Evolutionary conservation across 2,888 invertebrate genomes (phyloP).

Genomic region (Malachius bipustulatus): DNA sequence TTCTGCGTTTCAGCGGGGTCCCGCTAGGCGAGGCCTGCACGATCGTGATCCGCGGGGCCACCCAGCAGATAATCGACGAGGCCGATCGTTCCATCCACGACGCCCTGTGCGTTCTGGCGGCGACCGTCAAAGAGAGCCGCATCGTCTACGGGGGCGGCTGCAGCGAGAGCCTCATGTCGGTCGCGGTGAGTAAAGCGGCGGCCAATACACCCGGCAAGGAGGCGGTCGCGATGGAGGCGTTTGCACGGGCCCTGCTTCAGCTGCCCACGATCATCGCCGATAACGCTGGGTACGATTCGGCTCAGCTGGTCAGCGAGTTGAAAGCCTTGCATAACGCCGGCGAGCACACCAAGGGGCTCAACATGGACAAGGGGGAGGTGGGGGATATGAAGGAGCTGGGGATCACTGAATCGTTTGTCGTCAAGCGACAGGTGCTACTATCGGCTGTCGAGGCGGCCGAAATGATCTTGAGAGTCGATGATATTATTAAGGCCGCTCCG

Average conservation of each 20-base stretch:
- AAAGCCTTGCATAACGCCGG: slow-evolving; percentile 78
- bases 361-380: slow-evolving; percentile 79
- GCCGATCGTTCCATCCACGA: slow-evolving; percentile 97
- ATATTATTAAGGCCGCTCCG: slow-evolving; percentile 88
- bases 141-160: slow-evolving; percentile 84
- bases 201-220: slow-evolving; percentile 91
- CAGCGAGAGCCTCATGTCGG: slow-evolving; percentile 95
- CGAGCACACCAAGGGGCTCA: slow-evolving; percentile 64
- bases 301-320: slow-evolving; percentile 84
- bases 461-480: slow-evolving; percentile 96
- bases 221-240: slow-evolving; percentile 93
- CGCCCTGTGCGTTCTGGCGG: slow-evolving; percentile 91
- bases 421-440: slow-evolving; percentile 89
- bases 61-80: slow-evolving; percentile 96
- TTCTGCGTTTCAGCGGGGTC: slow-evolving; percentile 91
- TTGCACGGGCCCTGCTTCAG: slow-evolving; percentile 77
- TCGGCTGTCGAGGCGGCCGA: slow-evolving; percentile 97
- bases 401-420: slow-evolving; percentile 93
- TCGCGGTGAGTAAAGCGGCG: slow-evolving; percentile 74
- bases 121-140: slow-evolving; percentile 87
- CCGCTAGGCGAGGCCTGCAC: slow-evolving; percentile 94
- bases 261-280: slow-evolving; percentile 95
- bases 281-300: slow-evolving; percentile 97
- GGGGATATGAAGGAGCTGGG: slow-evolving; percentile 87
- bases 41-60: slow-evolving; percentile 92